Base-by-base conservation (phyloP, 30 jellyfish, hydroid and myxozoan genomes). In the Pseudorhiza aurosa region DNA sequence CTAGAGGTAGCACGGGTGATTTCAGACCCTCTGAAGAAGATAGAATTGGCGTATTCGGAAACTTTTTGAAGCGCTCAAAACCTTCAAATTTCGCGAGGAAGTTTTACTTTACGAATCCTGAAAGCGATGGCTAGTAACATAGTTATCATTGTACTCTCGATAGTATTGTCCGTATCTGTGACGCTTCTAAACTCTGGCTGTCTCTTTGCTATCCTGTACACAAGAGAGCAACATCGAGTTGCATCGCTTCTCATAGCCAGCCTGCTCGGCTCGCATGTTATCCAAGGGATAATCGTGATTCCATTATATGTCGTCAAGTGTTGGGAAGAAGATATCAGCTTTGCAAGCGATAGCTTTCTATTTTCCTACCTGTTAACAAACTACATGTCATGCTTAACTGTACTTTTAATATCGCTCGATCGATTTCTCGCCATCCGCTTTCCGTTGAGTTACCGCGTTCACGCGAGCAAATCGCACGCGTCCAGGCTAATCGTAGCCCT, bases 211-310 rank as follows among this genome's bases (percentile, higher is more conserved):
- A 18, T 84, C 4, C 18, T 49, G 42, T n/a, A 21, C 43, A 30
- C 58, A 11, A 8, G 64, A 2, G 28, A 17, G 42, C 64, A 31
- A 36, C 69, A 58, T 14, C 76, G 72, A n/a, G 85, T 85, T 6
- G 58, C 97, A 0, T 49, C 80, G 18, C 68, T 83, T 12, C 80
- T 94, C 5, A 69, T 90, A 10, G 86, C 88, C 12, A 93, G 76
- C 68, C 83, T 93, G 9, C 84, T 93, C 29, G 57, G 53, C 27
- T 72, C 82, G 10, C 99, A 93, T 71, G 74, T 93, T 27, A 26
- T 82, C 15, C 99, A 93, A 76, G 99, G 99, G 35, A 35, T 87
- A 17, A 21, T 93, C 35, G 99, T 93, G 2, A 79, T 93, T 9
- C 99, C 99, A 8, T 45, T 72, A 14, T 93, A 93, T 76, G 82